Base-by-base conservation (phyloP, 2,113 vertebrate species). In the Suncus etruscus region DNA sequence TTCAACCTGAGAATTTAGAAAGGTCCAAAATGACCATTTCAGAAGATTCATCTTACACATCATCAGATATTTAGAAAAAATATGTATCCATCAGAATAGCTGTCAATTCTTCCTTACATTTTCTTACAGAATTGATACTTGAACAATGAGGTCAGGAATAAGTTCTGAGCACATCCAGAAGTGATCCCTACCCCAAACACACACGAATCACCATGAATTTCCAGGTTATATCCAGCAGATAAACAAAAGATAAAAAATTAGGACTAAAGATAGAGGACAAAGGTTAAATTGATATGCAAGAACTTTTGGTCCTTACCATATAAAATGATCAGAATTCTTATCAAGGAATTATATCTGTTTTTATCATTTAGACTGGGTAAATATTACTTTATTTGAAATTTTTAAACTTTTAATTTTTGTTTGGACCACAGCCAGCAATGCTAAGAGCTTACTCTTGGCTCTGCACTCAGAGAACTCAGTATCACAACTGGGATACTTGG, bases 301-400 rank as follows among this genome's bases (percentile, higher is more conserved):
- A 83, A 48, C 1, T 58, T 85, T n/a, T 50, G 45, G 27, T 9
- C 39, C 0, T 77, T 20, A 47, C 47, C 25, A 65, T 66, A 69
- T 69, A 69, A 11, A 69, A 69, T 31, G 12, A 69, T 15, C 93
- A 27, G 91, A 90, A 83, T 86, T 81, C 3, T 77, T 88, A 83
- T 22, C 15, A 68, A 81, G 90, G 5, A 90, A 82, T 6, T 25
- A 25, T 29, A 11, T 72, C 51, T 24, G 78, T 88, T 58, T 6
- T 69, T 6, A 73, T 73, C 10, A 51, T 82, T 77, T 16, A 48
- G 11, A 10, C 15, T 51, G 15, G 15, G 45, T 78, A 78, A 87
- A 78, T 25, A 1, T 9, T 75, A 31, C 11, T 24, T 89, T 72
- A 70, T 65, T 74, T 83, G 20, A 65, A 63, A 83, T 94, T 6